Evolutionary conservation across 2,888 invertebrate species (phyloP), one percentile per base, ranked within the genome.

Genomic region (Girardia tigrina): DNA sequence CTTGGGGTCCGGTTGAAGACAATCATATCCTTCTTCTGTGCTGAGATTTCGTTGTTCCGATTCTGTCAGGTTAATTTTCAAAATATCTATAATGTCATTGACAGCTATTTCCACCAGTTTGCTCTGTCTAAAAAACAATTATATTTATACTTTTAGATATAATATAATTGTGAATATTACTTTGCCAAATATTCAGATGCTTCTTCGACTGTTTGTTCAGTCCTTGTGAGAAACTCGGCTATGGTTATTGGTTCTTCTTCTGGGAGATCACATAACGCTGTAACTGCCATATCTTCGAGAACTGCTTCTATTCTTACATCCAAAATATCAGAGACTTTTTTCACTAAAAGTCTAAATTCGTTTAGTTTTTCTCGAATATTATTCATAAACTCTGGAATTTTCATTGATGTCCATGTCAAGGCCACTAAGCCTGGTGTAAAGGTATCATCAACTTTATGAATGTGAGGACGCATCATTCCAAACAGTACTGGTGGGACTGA

Each of bases 221-320:
- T 91, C 79, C 88, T 88, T 80, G 90, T 90, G 72, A 91, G 86
- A 84, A 94, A 94, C 79, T 90, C 89, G 78, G 92, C 91, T 72
- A 92, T 88, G 0, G 89, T 88, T 90, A 93, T 91, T 0, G 92
- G 90, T 75, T 89, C 89, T 78, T 90, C 90, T 84, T 88, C 89
- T 20, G 93, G 93, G 74, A 93, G 84, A 70, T 89, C 88, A 80
- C 91, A 89, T 69, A 94, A 86, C 0, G 89, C 88, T 26, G 91
- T 88, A 75, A 89, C 88, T 81, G 91, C 91, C 91, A 94, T 94
- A 78, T 90, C 90, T 78, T 89, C 88, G 28, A 94, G 85, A 29
- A 93, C 90, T 81, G 91, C 90, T 77, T 93, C 88, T 79, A 94
- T 91, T 81, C 94, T 89, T 82, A 92, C 92, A 1, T 89, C 89